Evolutionary conservation across 2,113 vertebrate genomes (phyloP).

Genomic region (Xenotilapia caudafasciata): DNA sequence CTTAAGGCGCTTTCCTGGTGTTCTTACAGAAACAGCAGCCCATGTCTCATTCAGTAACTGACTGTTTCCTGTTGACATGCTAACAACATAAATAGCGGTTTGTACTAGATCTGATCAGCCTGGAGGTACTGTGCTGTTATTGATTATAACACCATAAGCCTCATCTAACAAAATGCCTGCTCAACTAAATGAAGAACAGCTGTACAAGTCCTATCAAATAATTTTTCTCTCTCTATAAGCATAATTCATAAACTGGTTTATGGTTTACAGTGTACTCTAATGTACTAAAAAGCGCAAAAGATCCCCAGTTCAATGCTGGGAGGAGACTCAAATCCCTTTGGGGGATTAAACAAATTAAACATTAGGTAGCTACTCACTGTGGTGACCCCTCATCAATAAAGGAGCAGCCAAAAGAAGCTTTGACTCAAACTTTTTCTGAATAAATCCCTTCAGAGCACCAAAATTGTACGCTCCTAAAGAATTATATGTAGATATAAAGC

Average conservation of each 20-base stretch:
- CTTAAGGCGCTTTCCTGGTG: not conserved
- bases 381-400: not conserved
- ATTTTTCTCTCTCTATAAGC: not conserved
- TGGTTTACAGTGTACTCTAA: not conserved
- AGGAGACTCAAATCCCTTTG: not conserved
- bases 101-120: not conserved
- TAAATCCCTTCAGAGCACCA: not conserved
- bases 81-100: not conserved
- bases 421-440: not conserved
- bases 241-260: not conserved
- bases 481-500: not conserved
- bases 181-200: not conserved
- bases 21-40: not conserved
- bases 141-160: not conserved
- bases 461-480: not conserved
- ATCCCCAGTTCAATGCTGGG: not conserved
- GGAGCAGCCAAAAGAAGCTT: not conserved
- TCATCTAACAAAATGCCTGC: not conserved
- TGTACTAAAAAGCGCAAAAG: not conserved
- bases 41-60: not conserved
- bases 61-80: not conserved
- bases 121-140: not conserved
- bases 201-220: not conserved
- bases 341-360: not conserved
- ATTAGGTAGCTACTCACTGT: not conserved